phyloP scores from a whole-genome alignment of 2,797 vertebrate genomes.

The Australoheros facetus region DNA sequence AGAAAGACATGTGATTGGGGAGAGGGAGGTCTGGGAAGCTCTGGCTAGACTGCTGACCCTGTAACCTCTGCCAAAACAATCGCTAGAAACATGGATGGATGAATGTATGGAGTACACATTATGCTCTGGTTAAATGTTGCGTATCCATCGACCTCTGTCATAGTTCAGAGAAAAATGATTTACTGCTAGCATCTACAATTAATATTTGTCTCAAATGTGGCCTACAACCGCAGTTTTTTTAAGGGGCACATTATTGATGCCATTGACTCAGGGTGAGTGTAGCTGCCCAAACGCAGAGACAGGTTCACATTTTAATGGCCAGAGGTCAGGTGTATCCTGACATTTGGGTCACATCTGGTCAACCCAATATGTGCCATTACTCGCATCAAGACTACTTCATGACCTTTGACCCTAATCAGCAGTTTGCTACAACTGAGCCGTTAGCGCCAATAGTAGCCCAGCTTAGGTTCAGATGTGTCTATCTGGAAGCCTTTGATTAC shows the following conservation, averaged over 20 bases:
- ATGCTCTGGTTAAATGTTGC: not conserved
- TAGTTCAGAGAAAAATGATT: not conserved
- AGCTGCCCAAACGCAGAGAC: not conserved
- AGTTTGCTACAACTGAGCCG: not conserved
- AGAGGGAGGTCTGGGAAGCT: not conserved
- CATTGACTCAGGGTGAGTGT: not conserved
- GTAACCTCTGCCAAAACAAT: not conserved
- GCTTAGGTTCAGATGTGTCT: not conserved
- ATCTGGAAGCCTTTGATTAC: not conserved
- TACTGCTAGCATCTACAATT: not conserved
- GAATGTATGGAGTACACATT: not conserved
- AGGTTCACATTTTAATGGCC: not conserved
- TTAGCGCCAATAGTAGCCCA: not conserved
- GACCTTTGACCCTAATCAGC: not conserved
- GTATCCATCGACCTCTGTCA: not conserved
- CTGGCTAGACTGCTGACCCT: not conserved
- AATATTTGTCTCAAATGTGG: not conserved
- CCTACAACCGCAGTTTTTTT: not conserved
- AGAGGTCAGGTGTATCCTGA: not conserved
- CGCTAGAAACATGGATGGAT: not conserved
- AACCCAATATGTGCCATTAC: not conserved
- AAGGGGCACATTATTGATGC: not conserved
- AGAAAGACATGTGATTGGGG: too few relatives aligned
- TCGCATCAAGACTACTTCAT: not conserved
- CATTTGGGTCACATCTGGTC: not conserved